Evolutionary conservation across 2,888 invertebrate genomes (phyloP).

Genomic region (Amphipyra tragopoginis): DNA sequence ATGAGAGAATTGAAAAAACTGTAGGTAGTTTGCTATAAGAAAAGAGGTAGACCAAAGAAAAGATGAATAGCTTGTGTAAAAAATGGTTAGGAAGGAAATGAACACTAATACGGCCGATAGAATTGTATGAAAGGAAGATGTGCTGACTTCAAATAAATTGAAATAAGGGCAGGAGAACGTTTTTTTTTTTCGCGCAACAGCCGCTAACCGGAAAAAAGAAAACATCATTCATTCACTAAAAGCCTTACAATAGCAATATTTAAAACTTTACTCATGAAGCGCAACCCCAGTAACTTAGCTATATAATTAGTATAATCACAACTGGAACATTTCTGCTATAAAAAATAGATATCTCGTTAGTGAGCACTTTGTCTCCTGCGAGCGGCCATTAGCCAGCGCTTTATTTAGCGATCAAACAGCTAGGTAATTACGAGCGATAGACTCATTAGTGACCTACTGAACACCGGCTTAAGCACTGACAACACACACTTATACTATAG

Average conservation of each 20-base stretch:
- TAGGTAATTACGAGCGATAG: slow-evolving; percentile 40
- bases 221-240: slow-evolving; percentile 1
- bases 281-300: neutral
- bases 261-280: slow-evolving; percentile 10
- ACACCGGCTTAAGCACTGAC: slow-evolving; percentile 2
- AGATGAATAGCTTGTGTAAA: no score
- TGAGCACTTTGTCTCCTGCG: slow-evolving; percentile 20
- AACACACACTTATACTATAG: neutral
- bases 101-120: no score
- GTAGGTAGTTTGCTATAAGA: no score
- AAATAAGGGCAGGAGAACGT: no score
- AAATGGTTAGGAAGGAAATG: no score
- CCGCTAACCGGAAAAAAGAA: no score
- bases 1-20: no score
- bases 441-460: slow-evolving; percentile 36
- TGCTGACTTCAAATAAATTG: no score
- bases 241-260: slow-evolving; percentile 6
- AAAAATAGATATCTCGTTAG: slow-evolving; percentile 41
- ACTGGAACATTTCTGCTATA: slow-evolving; percentile 6
- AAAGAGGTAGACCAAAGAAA: no score
- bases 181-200: no score
- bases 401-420: slow-evolving; percentile 47
- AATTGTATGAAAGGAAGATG: no score
- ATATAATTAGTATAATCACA: slow-evolving; percentile 3
- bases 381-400: slow-evolving; percentile 35